Base-by-base conservation (phyloP, 2,888 invertebrate species). In the Zygogramma bicolorata region DNA sequence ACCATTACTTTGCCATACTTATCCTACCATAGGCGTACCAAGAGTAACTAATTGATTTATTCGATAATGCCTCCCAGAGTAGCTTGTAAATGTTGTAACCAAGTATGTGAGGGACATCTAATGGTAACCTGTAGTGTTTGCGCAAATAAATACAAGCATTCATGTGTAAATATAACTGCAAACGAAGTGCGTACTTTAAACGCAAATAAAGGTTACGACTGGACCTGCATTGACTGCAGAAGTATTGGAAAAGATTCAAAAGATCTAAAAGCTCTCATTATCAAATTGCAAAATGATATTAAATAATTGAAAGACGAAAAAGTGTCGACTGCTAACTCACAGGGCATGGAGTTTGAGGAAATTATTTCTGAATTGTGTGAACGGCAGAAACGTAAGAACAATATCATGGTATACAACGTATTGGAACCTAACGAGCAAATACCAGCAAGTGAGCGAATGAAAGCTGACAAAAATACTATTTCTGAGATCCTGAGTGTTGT, bases 31-130 rank as follows among this genome's bases (percentile, higher is more conserved):
- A 31, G 31, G 31, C 31, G 31, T 31, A 31, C 4, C 31, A 31
- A 31, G 7, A 31, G 31, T 46, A 46, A 18, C 49, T 31, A 7
- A 31, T 31, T 31, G 7, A 31, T 31, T 31, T 31, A 31, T 31
- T 29, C 15, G 20, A 62, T 20, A 25, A 63, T 63, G 63, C n/a
- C 63, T 15, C 46, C 49, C 27, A 10, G 46, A 63, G 46, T 46
- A 63, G 29, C 27, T 46, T 63, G 63, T 63, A 63, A 63, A 29
- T 46, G 63, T 46, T 63, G 63, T 27, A 22, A 46, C 31, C 63
- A 46, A 29, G 27, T 42, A 15, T 25, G 10, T 42, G 63, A 63
- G 13, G 42, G 42, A 7, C 62, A 38, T 40, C 42, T 42, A 7
- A 40, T 62, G 62, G 40, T 62, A 3, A 63, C 63, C 6, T 63